Percentiles rank a stretch among this genome's conserved stretches.
Evolutionary conservation across 1,140 invertebrate genomes (phyloP).

Genomic region (Agrypnia vestita): DNA sequence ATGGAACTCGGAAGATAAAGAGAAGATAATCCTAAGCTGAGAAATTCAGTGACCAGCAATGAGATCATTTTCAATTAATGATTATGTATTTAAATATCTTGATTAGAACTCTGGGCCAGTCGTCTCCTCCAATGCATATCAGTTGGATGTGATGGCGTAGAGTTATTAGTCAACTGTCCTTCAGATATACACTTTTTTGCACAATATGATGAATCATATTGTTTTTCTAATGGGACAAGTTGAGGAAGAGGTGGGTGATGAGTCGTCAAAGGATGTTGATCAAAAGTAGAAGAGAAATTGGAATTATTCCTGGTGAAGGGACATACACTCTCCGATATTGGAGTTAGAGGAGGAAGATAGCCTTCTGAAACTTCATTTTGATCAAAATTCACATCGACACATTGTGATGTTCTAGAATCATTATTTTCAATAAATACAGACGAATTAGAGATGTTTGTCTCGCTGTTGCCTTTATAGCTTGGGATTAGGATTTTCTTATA

Average conservation of each 20-base stretch:
- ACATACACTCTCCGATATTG: constrained; percentile 11
- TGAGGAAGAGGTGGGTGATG: not conserved
- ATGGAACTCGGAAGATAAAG: no score
- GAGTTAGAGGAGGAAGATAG: constrained; percentile 19
- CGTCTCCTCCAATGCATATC: constrained; percentile 51
- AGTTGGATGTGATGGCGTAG: not conserved
- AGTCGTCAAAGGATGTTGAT: no score
- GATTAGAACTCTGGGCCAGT: constrained; percentile 38
- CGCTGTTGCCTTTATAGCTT: constrained; percentile 47
- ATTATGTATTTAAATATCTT: not conserved
- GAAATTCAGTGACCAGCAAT: no score
- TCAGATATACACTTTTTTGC: not conserved
- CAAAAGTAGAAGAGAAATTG: not conserved
- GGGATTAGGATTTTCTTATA: constrained; percentile 55
- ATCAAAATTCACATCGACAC: not conserved
- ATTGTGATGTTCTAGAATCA: not conserved
- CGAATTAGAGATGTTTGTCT: not conserved
- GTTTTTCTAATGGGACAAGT: constrained; percentile 18
- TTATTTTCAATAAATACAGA: not conserved
- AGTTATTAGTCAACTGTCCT: not conserved
- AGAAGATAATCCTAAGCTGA: no score
- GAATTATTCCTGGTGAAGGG: not conserved
- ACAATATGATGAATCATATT: not conserved
- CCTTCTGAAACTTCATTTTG: not conserved
- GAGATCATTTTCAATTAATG: no score